Base-by-base conservation (phyloP, 2,113 vertebrate genomes). In the Burhinus oedicnemus region DNA sequence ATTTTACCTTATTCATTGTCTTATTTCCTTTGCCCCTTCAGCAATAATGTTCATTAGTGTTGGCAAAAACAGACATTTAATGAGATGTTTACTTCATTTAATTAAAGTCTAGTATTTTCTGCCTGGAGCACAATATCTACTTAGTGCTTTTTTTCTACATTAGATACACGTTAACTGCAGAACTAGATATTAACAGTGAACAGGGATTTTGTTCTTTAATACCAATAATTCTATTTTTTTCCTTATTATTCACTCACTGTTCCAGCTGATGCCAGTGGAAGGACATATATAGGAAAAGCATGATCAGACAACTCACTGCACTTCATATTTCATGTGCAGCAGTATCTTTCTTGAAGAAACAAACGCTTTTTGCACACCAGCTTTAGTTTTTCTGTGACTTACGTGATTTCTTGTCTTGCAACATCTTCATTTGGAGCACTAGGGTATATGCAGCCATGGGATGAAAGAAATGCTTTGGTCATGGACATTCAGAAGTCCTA, bases 61-160 rank as follows among this genome's bases (percentile, higher is more conserved):
- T 89, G 78, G 70, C 75, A 86, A 95, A 96, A 96, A 81, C 12
- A 91, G 75, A 51, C 38, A 44, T 93, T 78, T 81, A 87, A 94
- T 95, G 78, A 92, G 78, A 66, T 96, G 92, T 93, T 97, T 95
- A 87, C 52, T 82, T 91, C 87, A 86, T 91, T 93, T 92, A 90
- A 92, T 91, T 92, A 78, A 95, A 94, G 66, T 60, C 23, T 71
- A 87, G 34, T 85, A 81, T 90, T 95, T 96, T 97, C 83, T 95
- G 92, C 82, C 82, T 95, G 55, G 66, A 93, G 77, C 93, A 68
- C 47, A 54, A 12, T 95, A 74, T 83, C 55, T 77, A 36, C 32
- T 89, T 65, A 69, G 38, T 64, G n/a, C 4, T 32, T 89, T 71
- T 94, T 92, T 90, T 29, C 30, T 76, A 14, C 51, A 47, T 85